These are phyloP conservation scores for Drosophila nr. perissopoda DNA, from an alignment of 2,888 invertebrate genomes.

Conservation along the genomic window DNA sequence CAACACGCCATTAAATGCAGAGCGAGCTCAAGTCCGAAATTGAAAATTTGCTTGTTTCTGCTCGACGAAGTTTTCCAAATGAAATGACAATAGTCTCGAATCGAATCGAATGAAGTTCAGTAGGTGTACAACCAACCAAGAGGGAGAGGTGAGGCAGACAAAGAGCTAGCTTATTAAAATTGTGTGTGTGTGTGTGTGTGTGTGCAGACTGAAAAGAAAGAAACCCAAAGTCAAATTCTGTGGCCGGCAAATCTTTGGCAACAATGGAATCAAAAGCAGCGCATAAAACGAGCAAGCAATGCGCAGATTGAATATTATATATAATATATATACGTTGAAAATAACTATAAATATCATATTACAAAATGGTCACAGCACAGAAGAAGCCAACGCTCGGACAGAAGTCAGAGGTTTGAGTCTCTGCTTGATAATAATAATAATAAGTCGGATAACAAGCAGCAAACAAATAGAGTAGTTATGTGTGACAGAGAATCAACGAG, in stretches of 20 bases:
- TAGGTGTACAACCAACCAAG: slow-evolving; percentile 4
- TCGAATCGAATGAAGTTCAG: slow-evolving; percentile 33
- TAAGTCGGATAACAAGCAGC: slow-evolving; percentile 61
- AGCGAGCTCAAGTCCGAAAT: slow-evolving; percentile 51
- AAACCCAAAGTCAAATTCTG: slow-evolving; percentile 63
- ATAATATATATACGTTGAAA: slow-evolving; percentile 63
- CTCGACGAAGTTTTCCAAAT: slow-evolving; percentile 70
- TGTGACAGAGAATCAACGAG: no score
- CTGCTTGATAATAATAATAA: slow-evolving; percentile 51
- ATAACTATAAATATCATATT: slow-evolving; percentile 80
- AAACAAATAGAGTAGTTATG: slow-evolving; percentile 47
- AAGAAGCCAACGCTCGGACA: slow-evolving; percentile 15
- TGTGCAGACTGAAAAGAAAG: slow-evolving; percentile 28
- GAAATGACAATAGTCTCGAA: slow-evolving; percentile 70
- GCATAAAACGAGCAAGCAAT: slow-evolving; percentile 33
- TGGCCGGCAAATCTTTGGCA: slow-evolving; percentile 51
- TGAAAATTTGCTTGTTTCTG: slow-evolving; percentile 74
- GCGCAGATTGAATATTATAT: slow-evolving; percentile 68
- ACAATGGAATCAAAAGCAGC: slow-evolving; percentile 40
- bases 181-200: slow-evolving; percentile 36
- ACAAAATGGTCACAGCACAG: slow-evolving; percentile 61
- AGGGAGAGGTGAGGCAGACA: background rate
- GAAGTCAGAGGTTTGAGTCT: slow-evolving; percentile 20
- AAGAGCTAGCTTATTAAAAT: slow-evolving; percentile 10
- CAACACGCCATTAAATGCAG: slow-evolving; percentile 72